phyloP scores from a whole-genome alignment of 2,797 vertebrate species.

The Rhabdomys pumilio region DNA sequence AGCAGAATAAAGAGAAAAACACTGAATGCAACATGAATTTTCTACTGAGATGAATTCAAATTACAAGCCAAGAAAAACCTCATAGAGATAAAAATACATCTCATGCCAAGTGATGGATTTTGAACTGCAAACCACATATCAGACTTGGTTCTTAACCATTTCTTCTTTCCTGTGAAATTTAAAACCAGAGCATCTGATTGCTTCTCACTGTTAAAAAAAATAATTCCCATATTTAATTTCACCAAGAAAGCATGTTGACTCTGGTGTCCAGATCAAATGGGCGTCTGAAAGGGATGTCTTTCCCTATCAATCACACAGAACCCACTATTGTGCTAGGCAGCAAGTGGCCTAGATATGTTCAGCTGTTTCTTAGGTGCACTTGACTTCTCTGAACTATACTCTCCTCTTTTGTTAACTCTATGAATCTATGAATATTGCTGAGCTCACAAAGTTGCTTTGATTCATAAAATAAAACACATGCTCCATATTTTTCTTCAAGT shows the following conservation, averaged over 20 bases:
- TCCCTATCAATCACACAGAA: neutral
- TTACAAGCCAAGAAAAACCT: conserved; percentile 59
- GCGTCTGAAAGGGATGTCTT: neutral
- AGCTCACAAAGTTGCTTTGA: conserved; percentile 4
- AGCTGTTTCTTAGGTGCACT: neutral
- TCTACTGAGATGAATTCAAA: conserved; percentile 74
- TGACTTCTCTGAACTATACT: neutral
- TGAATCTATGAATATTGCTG: neutral
- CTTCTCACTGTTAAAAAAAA: conserved; percentile 64
- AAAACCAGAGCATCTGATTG: conserved; percentile 48
- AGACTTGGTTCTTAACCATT: conserved; percentile 47
- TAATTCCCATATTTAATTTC: conserved; percentile 69
- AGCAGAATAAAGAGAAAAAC: conserved; percentile 80
- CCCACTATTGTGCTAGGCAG: neutral
- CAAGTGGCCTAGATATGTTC: neutral
- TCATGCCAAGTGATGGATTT: conserved; percentile 71
- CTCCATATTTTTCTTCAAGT: neutral
- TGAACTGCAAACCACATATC: conserved; percentile 56
- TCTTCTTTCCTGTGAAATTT: conserved; percentile 70
- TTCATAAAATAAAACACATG: neutral
- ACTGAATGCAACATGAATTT: conserved; percentile 76
- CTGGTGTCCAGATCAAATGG: conserved; percentile 50
- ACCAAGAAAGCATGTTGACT: conserved; percentile 60
- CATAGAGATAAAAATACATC: conserved; percentile 72
- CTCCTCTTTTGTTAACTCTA: neutral